Base-by-base conservation (phyloP, 2,113 vertebrate genomes). In the Pithys albifrons region DNA sequence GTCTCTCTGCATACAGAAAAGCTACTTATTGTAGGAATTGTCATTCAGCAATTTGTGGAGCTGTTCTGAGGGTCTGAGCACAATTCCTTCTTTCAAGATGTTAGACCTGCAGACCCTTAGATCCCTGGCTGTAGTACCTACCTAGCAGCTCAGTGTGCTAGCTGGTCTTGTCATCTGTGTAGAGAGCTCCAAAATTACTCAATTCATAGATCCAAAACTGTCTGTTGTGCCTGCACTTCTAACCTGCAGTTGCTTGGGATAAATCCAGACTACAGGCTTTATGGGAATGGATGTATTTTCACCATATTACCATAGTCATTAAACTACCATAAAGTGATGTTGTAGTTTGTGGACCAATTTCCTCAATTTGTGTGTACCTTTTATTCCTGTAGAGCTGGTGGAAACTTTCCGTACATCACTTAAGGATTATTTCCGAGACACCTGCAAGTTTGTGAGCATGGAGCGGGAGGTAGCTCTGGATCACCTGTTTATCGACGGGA, bases 401-500 rank as follows among this genome's bases (percentile, higher is more conserved):
- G 97, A 98, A 91, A 76, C 81, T n/a, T 99, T 98, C 95, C 95
- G 95, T 51, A 48, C 54, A 6, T 91, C 88, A 0, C 97, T 98
- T 20, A 99, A 98, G 89, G 87, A 95, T 46, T 97, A 98, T 67
- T 94, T 98, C 81, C 80, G n/a, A 78, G 94, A 97, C 7, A 37
- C 19, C 1, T 98, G 97, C 92, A 95, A 91, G 48, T 91, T 65
- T 27, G 92, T 81, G 77, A 79, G 85, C 52, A 73, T 95, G 65
- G 98, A 97, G 61, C 16, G 69, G 45, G 98, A 97, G 3, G 23
- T 97, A 10, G 85, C 82, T 51, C 93, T 98, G 17, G 98, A 97
- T 5, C 97, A 96, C 46, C 96, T 98, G 57, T 98, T 98, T 39
- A 96, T 99, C 28, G 98, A 99, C 13, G 81, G 97, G 23, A 97